These are phyloP conservation scores for Acanthiza pusilla DNA, from an alignment of 2,797 vertebrate genomes.

Conservation along the genomic window DNA sequence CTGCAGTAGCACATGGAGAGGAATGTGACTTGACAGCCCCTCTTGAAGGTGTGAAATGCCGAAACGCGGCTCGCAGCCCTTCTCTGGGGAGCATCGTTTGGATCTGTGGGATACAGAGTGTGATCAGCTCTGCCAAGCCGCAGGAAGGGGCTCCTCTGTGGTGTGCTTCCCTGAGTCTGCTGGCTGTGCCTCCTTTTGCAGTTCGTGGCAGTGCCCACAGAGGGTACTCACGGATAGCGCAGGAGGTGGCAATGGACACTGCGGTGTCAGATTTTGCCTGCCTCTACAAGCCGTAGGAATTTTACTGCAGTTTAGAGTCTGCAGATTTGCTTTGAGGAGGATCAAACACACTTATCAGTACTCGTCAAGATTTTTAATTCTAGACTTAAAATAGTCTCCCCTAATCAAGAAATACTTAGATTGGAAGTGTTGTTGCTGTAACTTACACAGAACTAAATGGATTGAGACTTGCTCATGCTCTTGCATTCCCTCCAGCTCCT, in stretches of 20 bases:
- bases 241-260: fast-evolving
- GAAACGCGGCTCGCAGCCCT: background rate
- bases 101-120: fast-evolving
- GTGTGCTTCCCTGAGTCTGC: fast-evolving
- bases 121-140: background rate
- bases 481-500: background rate
- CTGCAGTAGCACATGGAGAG: fast-evolving
- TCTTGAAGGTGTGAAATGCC: background rate
- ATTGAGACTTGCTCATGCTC: background rate
- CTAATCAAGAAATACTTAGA: background rate
- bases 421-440: background rate
- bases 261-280: fast-evolving
- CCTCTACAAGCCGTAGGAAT: fast-evolving
- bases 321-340: background rate
- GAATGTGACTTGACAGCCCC: fast-evolving
- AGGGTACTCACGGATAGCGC: background rate
- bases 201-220: background rate
- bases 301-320: background rate
- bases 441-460: background rate
- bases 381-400: fast-evolving
- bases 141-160: fast-evolving
- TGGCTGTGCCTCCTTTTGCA: background rate
- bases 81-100: background rate
- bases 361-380: background rate
- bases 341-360: background rate